Base-by-base conservation (phyloP, 2,113 vertebrate genomes). In the Tringa solitaria region DNA sequence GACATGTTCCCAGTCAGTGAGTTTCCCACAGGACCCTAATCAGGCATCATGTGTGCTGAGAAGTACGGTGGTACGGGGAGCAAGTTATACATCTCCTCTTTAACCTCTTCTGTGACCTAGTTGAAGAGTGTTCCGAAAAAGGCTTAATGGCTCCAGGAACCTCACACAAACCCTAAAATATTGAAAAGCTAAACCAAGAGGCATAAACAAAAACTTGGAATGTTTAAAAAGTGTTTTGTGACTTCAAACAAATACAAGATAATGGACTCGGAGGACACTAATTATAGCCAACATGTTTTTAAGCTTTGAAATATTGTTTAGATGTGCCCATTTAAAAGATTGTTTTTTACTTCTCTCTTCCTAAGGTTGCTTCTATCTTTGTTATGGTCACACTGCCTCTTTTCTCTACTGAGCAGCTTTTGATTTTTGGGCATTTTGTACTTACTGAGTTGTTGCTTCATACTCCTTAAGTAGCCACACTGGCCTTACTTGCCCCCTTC, bases 241-340 rank as follows among this genome's bases (percentile, higher is more conserved):
- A 24, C 8, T 75, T 84, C 64, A 77, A 70, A 65, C 0, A 48
- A 61, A 57, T 37, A 27, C 17, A 35, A 26, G 10, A 33, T 70
- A 89, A 77, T 32, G 10, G 18, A 5, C 10, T 84, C 2, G 3
- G 50, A 65, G 50, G 53, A 61, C 46, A 63, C 8, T 64, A 73
- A 53, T 76, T 14, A 51, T 12, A 60, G 53, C 5, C 35, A 82
- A 72, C 2, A 37, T 10, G 11, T 54, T 79, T 73, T 39, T 43
- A 79, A 85, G 26, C 7, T 79, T 84, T 70, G 43, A 93, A 84
- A 93, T 60, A 69, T 4, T 85, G 20, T 67, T 93, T 70, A 28
- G 4, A 4, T 0, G 2, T 14, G 10, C 6, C 18, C 9, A 20
- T 89, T 69, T 73, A 54, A 53, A 35, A 74, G 4, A 67, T 35